Percentiles rank a stretch among this genome's conserved stretches.
Evolutionary conservation across 2,888 invertebrate genomes (phyloP).

Genomic region (Unio delphinus): DNA sequence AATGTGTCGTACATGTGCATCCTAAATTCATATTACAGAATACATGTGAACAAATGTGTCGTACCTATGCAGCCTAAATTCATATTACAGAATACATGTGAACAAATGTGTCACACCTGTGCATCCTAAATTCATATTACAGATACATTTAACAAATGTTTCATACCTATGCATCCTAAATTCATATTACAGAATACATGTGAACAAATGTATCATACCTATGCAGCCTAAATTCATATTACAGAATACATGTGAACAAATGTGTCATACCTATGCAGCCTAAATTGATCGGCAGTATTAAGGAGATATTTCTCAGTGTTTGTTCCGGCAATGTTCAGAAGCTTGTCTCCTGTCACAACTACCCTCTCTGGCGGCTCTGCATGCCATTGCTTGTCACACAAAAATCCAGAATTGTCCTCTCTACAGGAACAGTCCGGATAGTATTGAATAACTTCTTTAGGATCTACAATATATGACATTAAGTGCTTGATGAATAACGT

Average conservation of each 20-base stretch:
- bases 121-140: conserved; percentile 59
- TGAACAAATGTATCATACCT: conserved; percentile 45
- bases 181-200: conserved; percentile 9
- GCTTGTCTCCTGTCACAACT: conserved; percentile 67
- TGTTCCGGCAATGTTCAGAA: conserved; percentile 70
- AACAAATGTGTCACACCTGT: conserved; percentile 52
- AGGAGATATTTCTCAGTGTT: conserved; percentile 70
- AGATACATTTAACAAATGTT: no score
- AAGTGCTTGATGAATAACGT: neutral
- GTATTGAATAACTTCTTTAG: conserved; percentile 15
- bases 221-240: conserved; percentile 62
- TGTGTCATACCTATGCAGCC: conserved; percentile 63
- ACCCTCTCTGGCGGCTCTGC: conserved; percentile 52
- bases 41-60: no score
- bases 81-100: no score
- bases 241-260: no score
- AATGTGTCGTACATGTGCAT: conserved; percentile 60
- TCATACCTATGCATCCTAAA: conserved; percentile 68
- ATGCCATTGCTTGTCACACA: conserved; percentile 62
- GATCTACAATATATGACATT: no score
- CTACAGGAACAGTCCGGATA: conserved; percentile 70
- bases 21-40: conserved; percentile 50
- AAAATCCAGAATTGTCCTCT: conserved; percentile 70
- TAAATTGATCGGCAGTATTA: conserved; percentile 70
- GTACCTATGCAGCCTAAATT: conserved; percentile 69